These are phyloP conservation scores for Naja naja DNA, from an alignment of 2,113 vertebrate genomes.

Conservation along the genomic window DNA sequence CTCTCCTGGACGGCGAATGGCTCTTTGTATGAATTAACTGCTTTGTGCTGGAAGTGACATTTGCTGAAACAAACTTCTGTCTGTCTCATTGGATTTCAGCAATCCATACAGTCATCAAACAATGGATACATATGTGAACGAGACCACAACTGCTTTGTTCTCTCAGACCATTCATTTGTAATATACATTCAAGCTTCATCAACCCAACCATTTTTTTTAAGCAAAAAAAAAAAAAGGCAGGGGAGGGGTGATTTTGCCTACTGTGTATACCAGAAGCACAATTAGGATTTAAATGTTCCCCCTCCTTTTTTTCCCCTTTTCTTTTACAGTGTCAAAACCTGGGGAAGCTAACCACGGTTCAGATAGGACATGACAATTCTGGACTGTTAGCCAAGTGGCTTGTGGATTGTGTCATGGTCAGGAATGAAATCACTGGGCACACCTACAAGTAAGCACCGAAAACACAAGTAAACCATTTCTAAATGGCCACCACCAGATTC, in stretches of 20 bases:
- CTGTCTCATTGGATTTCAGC: not conserved
- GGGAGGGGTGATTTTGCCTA: not conserved
- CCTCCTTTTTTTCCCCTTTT: conserved; percentile 27
- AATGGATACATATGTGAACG: not conserved
- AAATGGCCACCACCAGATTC: not conserved
- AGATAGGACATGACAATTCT: conserved; percentile 96
- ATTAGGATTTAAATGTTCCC: conserved; percentile 34
- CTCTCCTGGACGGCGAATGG: not conserved
- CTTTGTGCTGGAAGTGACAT: not conserved
- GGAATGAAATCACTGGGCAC: conserved; percentile 96
- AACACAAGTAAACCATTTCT: not conserved
- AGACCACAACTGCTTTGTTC: not conserved
- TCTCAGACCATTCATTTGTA: not conserved
- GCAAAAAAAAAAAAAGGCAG: not conserved
- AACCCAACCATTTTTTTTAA: not conserved
- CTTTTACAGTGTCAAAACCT: conserved; percentile 90
- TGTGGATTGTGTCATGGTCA: conserved; percentile 96
- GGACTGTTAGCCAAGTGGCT: conserved; percentile 96
- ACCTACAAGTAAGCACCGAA: conserved; percentile 85
- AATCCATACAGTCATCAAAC: not conserved
- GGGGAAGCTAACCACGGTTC: conserved; percentile 92
- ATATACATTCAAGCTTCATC: not conserved
- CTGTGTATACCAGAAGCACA: not conserved
- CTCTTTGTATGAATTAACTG: not conserved
- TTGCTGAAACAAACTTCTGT: not conserved